phyloP scores from a whole-genome alignment of 2,113 vertebrate species.

The Tautogolabrus adspersus region DNA sequence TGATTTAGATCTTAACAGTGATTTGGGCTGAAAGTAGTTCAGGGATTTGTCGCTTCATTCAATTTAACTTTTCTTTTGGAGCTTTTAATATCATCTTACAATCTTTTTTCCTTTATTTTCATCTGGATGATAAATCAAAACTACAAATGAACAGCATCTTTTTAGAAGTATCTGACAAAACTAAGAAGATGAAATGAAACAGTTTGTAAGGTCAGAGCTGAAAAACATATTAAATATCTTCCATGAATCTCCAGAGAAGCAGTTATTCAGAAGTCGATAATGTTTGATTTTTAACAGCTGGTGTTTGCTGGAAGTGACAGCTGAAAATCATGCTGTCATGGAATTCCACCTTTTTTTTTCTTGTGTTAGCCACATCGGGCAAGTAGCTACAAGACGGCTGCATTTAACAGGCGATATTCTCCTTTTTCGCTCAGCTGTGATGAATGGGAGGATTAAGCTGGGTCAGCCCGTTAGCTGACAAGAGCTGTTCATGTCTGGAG shows the following conservation, averaged over 20 bases:
- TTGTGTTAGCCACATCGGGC: conserved; percentile 11
- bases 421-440: conserved; percentile 42
- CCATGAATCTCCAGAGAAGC: not conserved
- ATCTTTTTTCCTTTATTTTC: no score
- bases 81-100: no score
- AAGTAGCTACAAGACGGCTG: conserved; percentile 37
- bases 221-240: not conserved
- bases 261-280: not conserved
- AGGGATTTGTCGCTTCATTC: no score
- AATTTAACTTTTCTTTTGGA: no score
- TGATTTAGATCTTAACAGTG: no score
- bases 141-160: no score
- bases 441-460: conserved; percentile 38
- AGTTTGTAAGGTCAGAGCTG: no score
- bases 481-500: conserved; percentile 39
- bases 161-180: no score
- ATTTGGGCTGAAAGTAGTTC: no score
- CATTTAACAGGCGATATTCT: conserved; percentile 11
- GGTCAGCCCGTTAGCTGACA: conserved; percentile 5
- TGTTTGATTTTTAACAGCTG: conserved; percentile 47
- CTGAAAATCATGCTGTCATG: conserved; percentile 29
- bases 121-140: no score
- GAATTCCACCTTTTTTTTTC: conserved; percentile 18
- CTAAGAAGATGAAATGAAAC: no score
- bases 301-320: conserved; percentile 18